Evolutionary conservation across 2,797 vertebrate species (phyloP).

Genomic region (Peromyscus aztecus): DNA sequence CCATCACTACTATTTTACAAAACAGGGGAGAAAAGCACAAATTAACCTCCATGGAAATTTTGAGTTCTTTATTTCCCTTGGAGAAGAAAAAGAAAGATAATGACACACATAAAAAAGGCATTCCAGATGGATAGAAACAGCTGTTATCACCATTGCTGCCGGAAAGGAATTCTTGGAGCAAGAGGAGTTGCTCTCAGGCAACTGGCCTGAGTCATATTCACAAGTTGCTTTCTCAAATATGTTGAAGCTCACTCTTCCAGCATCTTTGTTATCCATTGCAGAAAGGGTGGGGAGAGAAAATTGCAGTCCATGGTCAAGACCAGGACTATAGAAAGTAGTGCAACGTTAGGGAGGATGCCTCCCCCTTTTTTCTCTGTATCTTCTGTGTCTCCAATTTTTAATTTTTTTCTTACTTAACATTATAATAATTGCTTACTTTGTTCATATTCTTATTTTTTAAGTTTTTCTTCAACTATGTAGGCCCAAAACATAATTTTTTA

Average conservation of each 20-base stretch:
- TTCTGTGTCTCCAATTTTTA: background rate
- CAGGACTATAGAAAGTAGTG: background rate
- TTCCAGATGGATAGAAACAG: background rate
- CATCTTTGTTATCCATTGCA: background rate
- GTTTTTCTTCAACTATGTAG: background rate
- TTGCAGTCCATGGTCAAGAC: background rate
- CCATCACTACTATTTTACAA: background rate
- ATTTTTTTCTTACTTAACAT: background rate
- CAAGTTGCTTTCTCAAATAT: background rate
- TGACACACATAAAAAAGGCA: conserved; percentile 13
- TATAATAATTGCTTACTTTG: background rate
- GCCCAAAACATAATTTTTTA: background rate
- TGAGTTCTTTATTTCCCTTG: conserved; percentile 11
- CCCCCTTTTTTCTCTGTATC: too few species aligned
- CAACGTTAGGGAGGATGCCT: background rate
- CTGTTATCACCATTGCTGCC: background rate
- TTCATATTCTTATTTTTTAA: background rate
- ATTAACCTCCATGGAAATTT: background rate
- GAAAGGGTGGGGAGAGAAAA: background rate
- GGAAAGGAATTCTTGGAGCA: background rate
- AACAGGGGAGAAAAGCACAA: background rate
- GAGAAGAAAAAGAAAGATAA: background rate
- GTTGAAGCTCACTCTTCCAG: background rate
- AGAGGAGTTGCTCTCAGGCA: background rate
- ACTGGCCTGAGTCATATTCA: background rate